Evolutionary conservation across 2,888 invertebrate genomes (phyloP).

Genomic region (Acronicta aceris): DNA sequence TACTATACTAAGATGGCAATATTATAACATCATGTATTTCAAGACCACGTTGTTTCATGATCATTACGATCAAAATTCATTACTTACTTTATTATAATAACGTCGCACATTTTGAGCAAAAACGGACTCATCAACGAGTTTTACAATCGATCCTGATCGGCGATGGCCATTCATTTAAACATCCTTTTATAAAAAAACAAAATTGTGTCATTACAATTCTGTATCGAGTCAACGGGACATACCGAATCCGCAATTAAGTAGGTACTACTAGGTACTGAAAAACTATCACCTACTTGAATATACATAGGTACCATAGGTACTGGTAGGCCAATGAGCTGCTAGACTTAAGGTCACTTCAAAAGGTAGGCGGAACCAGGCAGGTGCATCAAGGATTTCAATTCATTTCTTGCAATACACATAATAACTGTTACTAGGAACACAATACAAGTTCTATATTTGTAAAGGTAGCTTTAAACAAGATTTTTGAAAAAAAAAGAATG

Average conservation of each 20-base stretch:
- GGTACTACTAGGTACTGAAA: conserved; percentile 36
- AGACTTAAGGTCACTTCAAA: conserved; percentile 39
- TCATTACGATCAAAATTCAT: conserved; percentile 33
- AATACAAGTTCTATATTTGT: not conserved
- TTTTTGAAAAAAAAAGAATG: no score
- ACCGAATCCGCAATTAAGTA: conserved; percentile 36
- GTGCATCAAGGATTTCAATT: conserved; percentile 44
- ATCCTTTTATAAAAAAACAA: conserved; percentile 20
- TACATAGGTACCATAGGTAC: conserved; percentile 2
- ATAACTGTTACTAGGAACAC: conserved; percentile 28
- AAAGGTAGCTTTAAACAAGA: not conserved
- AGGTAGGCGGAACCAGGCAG: conserved; percentile 53
- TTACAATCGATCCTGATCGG: conserved; percentile 48
- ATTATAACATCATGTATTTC: conserved; percentile 10
- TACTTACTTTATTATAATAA: conserved; percentile 33
- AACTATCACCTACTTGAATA: conserved; percentile 16
- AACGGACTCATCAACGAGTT: conserved; percentile 30
- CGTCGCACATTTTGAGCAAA: conserved; percentile 36
- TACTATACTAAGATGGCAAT: conserved; percentile 1
- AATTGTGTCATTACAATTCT: conserved; percentile 48
- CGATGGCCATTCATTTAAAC: conserved; percentile 40
- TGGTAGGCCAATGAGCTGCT: conserved; percentile 50
- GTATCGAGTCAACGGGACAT: conserved; percentile 20
- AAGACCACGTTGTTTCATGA: conserved; percentile 11
- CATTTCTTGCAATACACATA: conserved; percentile 29